Percentiles rank a stretch among this genome's conserved stretches.
phyloP scores from a whole-genome alignment of 2,888 invertebrate species.

The Hemaris fuciformis region DNA sequence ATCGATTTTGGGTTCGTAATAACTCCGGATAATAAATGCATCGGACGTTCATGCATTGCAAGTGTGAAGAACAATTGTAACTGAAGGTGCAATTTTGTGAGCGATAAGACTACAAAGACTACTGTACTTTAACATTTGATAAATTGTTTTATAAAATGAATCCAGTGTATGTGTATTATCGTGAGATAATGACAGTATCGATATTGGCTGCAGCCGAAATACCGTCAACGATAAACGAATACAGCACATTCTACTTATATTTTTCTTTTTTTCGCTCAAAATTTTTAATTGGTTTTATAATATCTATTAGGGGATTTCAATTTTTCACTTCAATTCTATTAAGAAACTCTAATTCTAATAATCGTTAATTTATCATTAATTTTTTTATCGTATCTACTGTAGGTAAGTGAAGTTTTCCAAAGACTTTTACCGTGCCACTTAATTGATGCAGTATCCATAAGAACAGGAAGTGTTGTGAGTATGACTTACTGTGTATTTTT shows the following conservation, averaged over 20 bases:
- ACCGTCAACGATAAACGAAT: background rate
- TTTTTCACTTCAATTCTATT: background rate
- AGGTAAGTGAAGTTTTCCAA: too few species aligned
- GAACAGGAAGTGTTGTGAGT: too few species aligned
- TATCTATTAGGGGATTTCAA: background rate
- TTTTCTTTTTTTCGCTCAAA: background rate
- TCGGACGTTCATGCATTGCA: background rate
- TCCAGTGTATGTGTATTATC: background rate
- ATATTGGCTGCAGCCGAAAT: background rate
- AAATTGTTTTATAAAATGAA: background rate
- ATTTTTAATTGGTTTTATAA: background rate
- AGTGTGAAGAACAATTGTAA: background rate
- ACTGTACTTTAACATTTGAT: background rate
- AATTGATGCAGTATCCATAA: too few species aligned
- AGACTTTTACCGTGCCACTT: too few species aligned
- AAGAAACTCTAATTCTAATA: background rate
- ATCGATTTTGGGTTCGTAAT: background rate
- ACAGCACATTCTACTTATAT: background rate
- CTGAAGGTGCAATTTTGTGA: background rate
- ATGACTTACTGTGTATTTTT: too few species aligned
- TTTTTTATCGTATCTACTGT: too few species aligned
- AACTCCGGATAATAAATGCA: background rate
- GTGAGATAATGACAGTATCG: background rate
- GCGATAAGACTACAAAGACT: background rate
- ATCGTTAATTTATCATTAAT: background rate